Evolutionary conservation across 2,888 invertebrate genomes (phyloP), one percentile per base, ranked within the genome.

Genomic region (Nowickia ferox): DNA sequence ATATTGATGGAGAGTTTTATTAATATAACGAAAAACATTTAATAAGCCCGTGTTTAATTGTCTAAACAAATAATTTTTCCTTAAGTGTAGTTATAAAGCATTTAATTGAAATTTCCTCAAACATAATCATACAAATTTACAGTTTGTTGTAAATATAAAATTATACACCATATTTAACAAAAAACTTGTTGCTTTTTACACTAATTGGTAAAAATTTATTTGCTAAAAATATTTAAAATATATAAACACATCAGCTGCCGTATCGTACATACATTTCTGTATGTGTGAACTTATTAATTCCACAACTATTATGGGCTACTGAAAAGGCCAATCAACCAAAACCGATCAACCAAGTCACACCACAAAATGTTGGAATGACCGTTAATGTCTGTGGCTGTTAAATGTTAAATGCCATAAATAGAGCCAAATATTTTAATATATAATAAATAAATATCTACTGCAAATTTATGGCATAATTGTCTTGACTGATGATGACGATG

Each of bases 391-490:
- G 48, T 51, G 65, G 51, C 57, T 38, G 48, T 42, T 74, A 74
- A 83, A 83, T 71, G 65, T 59, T 59, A 66, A 77, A 83, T 72
- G 44, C 77, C 83, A 83, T 53, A 83, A 77, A 66, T 15, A 71
- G 55, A 57, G 51, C 1, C 17, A 82, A 68, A 75, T 82, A 82
- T 69, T 53, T 76, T 83, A 63, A 59, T 57, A 59, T 19, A 71
- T 63, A 69, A 51, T 15, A 30, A 30, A 77, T 22, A 83, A 72
- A 77, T 51, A 63, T 65, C 42, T 53, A 59, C 44, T 65, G 57
- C 13, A 82, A 71, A 82, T 71, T 61, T 68, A 66, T 83, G 48
- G 72, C 51, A 66, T 71, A 72, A 83, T 71, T 77, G 71, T 51
- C 40, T 55, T 38, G 44, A 66, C 13, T 63, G 63, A 1, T 66